phyloP scores from a whole-genome alignment of 2,888 invertebrate genomes.

The Cephalotes varians region DNA sequence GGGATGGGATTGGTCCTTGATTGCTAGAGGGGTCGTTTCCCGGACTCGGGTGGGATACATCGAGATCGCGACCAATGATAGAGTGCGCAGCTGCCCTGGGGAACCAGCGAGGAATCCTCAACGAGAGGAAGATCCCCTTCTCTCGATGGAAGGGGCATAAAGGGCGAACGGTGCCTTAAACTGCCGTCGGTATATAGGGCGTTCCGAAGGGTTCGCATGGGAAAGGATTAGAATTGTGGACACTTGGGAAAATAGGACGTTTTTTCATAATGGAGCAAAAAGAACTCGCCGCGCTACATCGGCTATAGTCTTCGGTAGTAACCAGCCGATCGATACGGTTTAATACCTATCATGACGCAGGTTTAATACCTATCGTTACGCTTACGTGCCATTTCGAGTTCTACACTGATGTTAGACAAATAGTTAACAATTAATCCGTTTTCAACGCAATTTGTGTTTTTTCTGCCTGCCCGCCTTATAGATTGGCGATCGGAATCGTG shows the following conservation, averaged over 20 bases:
- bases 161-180: slow-evolving; percentile 39
- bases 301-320: not conserved
- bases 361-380: not conserved
- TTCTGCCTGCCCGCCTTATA: not conserved
- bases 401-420: not conserved
- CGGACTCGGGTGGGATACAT: slow-evolving; percentile 80
- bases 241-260: slow-evolving; percentile 3
- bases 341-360: not conserved
- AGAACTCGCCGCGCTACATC: not conserved
- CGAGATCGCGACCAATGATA: slow-evolving; percentile 85
- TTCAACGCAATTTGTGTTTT: not conserved
- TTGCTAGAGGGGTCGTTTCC: slow-evolving; percentile 81
- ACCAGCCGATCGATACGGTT: not conserved
- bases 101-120: slow-evolving; percentile 63
- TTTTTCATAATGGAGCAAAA: slow-evolving; percentile 2
- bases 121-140: slow-evolving; percentile 34
- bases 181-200: slow-evolving; percentile 39
- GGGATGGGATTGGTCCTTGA: slow-evolving; percentile 83
- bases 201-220: slow-evolving; percentile 46
- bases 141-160: not conserved
- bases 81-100: slow-evolving; percentile 82
- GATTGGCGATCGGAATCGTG: slow-evolving; percentile 1
- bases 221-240: slow-evolving; percentile 60
- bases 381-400: not conserved
- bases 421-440: slow-evolving; percentile 11